phyloP scores from a whole-genome alignment of 2,888 invertebrate species.

The Drosophila macrospina region DNA sequence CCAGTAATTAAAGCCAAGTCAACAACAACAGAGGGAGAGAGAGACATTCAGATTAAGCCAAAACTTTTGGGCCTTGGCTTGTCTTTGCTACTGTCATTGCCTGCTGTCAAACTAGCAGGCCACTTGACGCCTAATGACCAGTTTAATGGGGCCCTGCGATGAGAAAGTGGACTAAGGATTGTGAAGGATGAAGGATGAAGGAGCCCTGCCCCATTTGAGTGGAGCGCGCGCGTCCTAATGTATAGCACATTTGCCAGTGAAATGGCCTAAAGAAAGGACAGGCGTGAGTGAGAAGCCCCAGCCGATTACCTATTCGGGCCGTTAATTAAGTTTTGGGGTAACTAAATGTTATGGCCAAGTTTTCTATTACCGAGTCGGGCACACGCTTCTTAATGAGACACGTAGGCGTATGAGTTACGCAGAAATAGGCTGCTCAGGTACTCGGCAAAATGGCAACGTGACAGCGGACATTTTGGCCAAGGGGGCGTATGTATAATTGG shows the following conservation, averaged over 20 bases:
- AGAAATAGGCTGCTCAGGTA: conserved; percentile 55
- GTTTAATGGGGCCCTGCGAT: conserved; percentile 60
- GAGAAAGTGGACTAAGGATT: background rate
- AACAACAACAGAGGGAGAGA: conserved; percentile 7
- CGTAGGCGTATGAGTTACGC: conserved; percentile 78
- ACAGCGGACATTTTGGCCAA: conserved; percentile 31
- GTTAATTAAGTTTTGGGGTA: conserved; percentile 75
- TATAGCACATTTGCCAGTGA: conserved; percentile 69
- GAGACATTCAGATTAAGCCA: conserved; percentile 69
- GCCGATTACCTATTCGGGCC: conserved; percentile 69
- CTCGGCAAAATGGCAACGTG: conserved; percentile 46
- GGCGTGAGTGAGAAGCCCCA: conserved; percentile 29
- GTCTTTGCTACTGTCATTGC: conserved; percentile 46
- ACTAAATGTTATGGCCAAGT: conserved; percentile 73
- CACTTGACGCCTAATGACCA: conserved; percentile 80
- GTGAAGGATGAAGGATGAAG: background rate
- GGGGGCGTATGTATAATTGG: conserved; percentile 49
- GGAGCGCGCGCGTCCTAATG: conserved; percentile 57
- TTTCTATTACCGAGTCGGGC: conserved; percentile 69
- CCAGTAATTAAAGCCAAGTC: conserved; percentile 69
- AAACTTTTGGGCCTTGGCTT: conserved; percentile 62
- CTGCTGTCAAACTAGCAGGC: conserved; percentile 61
- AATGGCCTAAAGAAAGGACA: conserved; percentile 67
- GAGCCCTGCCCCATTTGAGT: conserved; percentile 27
- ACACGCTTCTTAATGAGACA: conserved; percentile 71